A percentile compares a stretch with the other conserved stretches of the same genome.
Evolutionary conservation across 2,888 invertebrate genomes (phyloP).

Genomic region (Hedya salicella): DNA sequence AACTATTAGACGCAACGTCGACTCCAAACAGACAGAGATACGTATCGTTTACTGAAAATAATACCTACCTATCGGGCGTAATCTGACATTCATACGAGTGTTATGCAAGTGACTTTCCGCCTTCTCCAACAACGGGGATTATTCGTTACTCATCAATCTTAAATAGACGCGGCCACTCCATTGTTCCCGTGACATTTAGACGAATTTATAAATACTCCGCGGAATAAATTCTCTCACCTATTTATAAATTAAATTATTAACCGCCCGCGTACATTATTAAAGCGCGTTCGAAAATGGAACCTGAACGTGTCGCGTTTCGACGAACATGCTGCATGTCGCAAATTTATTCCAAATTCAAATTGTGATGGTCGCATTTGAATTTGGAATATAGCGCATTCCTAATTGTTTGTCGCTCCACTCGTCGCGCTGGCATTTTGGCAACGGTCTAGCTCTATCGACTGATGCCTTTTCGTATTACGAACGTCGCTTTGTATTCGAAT

Average conservation of each 20-base stretch:
- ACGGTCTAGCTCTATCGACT: slow-evolving; percentile 74
- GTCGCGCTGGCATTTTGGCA: slow-evolving; percentile 74
- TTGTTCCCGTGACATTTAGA: slow-evolving; percentile 83
- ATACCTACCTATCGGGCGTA: slow-evolving; percentile 63
- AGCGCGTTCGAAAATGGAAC: slow-evolving; percentile 61
- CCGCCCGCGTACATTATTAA: slow-evolving; percentile 57
- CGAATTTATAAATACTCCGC: slow-evolving; percentile 78
- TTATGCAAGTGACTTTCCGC: slow-evolving; percentile 73
- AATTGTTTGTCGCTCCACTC: slow-evolving; percentile 71
- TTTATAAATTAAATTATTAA: slow-evolving; percentile 69
- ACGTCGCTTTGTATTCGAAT: slow-evolving; percentile 80
- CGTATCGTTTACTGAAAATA: slow-evolving; percentile 81
- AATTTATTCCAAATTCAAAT: slow-evolving; percentile 71
- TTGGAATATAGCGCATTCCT: slow-evolving; percentile 79
- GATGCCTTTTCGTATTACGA: slow-evolving; percentile 78
- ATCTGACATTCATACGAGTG: slow-evolving; percentile 74
- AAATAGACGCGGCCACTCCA: slow-evolving; percentile 77
- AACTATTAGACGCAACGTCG: slow-evolving; percentile 77
- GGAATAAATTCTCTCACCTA: slow-evolving; percentile 68
- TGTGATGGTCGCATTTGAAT: slow-evolving; percentile 67
- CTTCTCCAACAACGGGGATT: slow-evolving; percentile 74
- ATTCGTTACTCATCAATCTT: slow-evolving; percentile 81
- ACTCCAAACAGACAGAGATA: slow-evolving; percentile 73
- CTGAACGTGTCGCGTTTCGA: slow-evolving; percentile 45
- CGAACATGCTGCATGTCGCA: slow-evolving; percentile 50